Evolutionary conservation across 2,888 invertebrate genomes (phyloP), one percentile per base, ranked within the genome.

Genomic region (Aspidiotus rigidus): DNA sequence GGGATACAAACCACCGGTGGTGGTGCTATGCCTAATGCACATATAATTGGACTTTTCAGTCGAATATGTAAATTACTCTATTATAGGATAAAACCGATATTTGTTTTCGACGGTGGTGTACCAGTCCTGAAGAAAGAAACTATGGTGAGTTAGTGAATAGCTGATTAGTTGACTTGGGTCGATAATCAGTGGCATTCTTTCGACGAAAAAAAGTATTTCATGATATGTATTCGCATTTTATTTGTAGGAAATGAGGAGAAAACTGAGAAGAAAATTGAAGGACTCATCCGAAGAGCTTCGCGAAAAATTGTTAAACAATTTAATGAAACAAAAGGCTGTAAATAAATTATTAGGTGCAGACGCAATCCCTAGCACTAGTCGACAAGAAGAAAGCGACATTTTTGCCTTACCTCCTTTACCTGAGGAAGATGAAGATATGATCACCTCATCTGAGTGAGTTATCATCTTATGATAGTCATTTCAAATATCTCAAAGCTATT

Each of bases 71-170:
- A 99, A 81, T 82, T 99, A 62, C 82, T 99, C 55, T 95, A 90
- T 79, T 98, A 92, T 78, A 87, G 89, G 77, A 93, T 99, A 73
- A 93, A 92, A 75, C 99, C 99, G 1, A 86, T 99, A 2, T 98
- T 99, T 82, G 93, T 99, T 9, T 99, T 99, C 81, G 99, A 99
- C 83, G 99, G 99, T 39, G 89, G 88, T 56, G 91, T 93, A 62
- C 98, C 99, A 15, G 83, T 83, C 69, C 83, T 99, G 54, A 99
- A 99, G 80, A 88, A 84, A 75, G 89, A 93, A 80, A 96, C 95
- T 10, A 88, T 96, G 80, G 94, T 93, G 82, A 85, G 84, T 80
- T 28, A 28, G 28, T 28, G 28, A 5, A 28, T 28, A 28, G 28
- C 28, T 28, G 28, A 28, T 28, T 28, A 5, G 28, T 28, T 28